Base-by-base conservation (phyloP, 2,797 vertebrate species). In the Ciconia nigra region DNA sequence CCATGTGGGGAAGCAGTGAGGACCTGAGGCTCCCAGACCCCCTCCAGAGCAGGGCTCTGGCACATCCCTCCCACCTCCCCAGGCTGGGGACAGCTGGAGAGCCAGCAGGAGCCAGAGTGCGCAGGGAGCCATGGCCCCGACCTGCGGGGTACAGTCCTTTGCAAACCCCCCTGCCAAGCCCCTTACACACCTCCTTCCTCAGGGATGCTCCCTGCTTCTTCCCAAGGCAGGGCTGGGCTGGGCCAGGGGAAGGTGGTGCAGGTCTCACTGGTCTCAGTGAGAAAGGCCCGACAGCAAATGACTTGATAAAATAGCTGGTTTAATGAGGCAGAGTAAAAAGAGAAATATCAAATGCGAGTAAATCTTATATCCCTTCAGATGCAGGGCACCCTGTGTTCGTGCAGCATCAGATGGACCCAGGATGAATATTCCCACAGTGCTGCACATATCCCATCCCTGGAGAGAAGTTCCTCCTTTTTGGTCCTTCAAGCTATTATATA, bases 311-410 rank as follows among this genome's bases (percentile, higher is more conserved):
- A 46, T 6, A 35, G 20, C 10, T 58, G 51, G 13, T 76, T 66
- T 20, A 35, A 35, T 21, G 72, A 49, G 55, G 41, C 29, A 85
- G 42, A 42, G 49, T 65, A 21, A 54, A 93, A 84, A 79, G 61
- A 47, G 52, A 63, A 72, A 28, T 35, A 59, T 7, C 26, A 72
- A 44, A n/a, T 35, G 24, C 2, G 1, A 63, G 16, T 9, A 66
- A 85, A 22, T 22, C n/a, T 41, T 22, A 14, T 1, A 3, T 1
- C 57, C 47, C 31, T 57, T 39, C 58, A 44, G n/a, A 29, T 16
- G 37, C 11, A 5, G 47, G 42, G 37, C 57, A 67, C 54, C 6
- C 35, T 58, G 29, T 0, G 2, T 31, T 73, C 0, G 0, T 46
- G 41, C 58, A 58, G 61, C 5, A 0, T 25, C 1, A 1, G 66